Percentiles rank a stretch among this genome's conserved stretches.
phyloP scores from a whole-genome alignment of 2,113 vertebrate genomes.

The Cinclus cinclus region DNA sequence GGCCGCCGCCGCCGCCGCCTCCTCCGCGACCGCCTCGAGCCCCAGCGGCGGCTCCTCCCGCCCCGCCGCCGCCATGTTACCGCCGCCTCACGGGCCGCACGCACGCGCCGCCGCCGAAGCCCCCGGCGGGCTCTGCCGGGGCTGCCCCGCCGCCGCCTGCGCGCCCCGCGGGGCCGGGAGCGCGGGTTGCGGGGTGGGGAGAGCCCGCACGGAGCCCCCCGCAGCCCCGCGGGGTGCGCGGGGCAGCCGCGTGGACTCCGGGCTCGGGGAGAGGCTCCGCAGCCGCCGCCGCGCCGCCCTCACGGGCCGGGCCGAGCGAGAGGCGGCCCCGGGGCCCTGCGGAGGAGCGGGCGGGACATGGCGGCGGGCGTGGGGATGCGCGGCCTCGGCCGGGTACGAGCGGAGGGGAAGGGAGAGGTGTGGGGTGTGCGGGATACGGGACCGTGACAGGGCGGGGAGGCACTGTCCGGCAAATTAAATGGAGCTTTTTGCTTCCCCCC shows the following conservation, averaged over 20 bases:
- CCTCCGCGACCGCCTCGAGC: background rate
- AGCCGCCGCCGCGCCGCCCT: background rate
- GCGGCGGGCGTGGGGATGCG: background rate
- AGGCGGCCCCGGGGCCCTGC: background rate
- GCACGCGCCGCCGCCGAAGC: no score
- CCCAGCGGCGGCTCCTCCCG: background rate
- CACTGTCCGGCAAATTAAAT: background rate
- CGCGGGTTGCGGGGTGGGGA: no score
- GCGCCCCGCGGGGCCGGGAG: no score
- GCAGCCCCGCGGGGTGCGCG: no score
- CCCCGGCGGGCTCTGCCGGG: no score
- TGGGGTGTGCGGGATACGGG: no score
- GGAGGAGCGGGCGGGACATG: background rate
- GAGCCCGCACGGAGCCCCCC: no score
- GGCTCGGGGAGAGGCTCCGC: no score
- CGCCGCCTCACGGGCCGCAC: no score
- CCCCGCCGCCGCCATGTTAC: background rate
- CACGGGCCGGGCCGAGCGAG: no score
- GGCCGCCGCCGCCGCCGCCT: background rate
- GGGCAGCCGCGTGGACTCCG: background rate
- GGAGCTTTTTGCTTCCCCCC: background rate
- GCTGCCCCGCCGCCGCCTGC: no score
- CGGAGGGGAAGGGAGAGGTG: background rate
- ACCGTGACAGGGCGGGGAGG: background rate
- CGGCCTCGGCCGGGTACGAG: background rate